Evolutionary conservation across 2,888 invertebrate genomes (phyloP), one percentile per base, ranked within the genome.

Genomic region (Caenorhabditis angaria): DNA sequence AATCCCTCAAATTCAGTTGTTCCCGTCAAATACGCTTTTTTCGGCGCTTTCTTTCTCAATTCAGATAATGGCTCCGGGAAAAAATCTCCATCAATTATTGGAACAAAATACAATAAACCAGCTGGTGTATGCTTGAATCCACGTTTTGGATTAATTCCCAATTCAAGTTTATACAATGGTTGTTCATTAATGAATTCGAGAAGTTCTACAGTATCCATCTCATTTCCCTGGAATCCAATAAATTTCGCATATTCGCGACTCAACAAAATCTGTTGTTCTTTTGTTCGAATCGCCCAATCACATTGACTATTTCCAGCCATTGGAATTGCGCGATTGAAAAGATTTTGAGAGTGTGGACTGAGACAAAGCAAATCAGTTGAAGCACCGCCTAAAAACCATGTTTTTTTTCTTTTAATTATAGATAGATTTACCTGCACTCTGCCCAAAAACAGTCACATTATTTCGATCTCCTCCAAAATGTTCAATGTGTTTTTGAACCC

Each of bases 401-500:
- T 32, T 32, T 5, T 32, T 32, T 32, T 8, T n/a, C n/a, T n/a
- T n/a, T n/a, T n/a, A n/a, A n/a, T n/a, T n/a, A n/a, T n/a, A n/a
- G n/a, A n/a, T n/a, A n/a, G 10, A 32, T 10, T 32, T 10, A 32
- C 32, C 84, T 12, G 83, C 83, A 70, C 81, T 82, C 54, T 85
- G 84, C 1, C 84, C 85, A 63, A 86, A 86, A 18, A 86, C 77
- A 3, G 87, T 87, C 22, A 87, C 79, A 60, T 82, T 83, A 22
- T 72, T 61, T 10, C 83, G 80, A 59, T 87, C 78, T 12, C 87
- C 87, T 10, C 85, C 82, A 63, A 86, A 87, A 4, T 65, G 57
- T 0, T 48, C 41, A 28, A 87, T 85, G 61, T 87, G 83, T 6
- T 83, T 64, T 20, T 83, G 72, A 4, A 87, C 78, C 87, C 87